A percentile compares a stretch with the other conserved stretches of the same genome.
Conservation (phyloP, 2,113 vertebrate species). For the Cynoglossus semilaevis region DNA sequence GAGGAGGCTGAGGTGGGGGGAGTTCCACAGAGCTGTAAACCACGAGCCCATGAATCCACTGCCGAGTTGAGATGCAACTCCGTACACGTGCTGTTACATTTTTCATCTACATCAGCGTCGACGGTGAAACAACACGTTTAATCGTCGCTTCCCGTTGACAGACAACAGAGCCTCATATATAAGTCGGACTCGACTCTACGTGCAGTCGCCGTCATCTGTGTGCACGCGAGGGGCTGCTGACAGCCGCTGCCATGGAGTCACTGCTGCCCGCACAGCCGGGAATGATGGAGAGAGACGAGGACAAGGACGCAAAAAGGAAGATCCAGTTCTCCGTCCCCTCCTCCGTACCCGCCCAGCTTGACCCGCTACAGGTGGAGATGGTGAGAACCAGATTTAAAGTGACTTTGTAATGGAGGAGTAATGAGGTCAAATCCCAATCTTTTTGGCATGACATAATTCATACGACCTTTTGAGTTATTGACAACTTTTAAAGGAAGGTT, state of each 20-base stretch:
- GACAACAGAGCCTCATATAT: background rate
- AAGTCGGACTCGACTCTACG: background rate
- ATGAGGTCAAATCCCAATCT: slow-evolving; percentile 5
- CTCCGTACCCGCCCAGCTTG: slow-evolving; percentile 82
- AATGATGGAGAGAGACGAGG: slow-evolving; percentile 56
- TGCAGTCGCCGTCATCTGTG: slow-evolving; percentile 6
- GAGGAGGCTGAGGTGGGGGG: background rate
- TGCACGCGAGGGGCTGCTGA: slow-evolving; percentile 12
- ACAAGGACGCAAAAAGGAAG: slow-evolving; percentile 73
- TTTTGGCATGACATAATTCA: too few relatives aligned
- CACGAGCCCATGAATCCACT: too few relatives aligned
- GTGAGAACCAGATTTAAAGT: slow-evolving; percentile 69
- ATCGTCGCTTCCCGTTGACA: too few relatives aligned
- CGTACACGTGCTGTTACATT: too few relatives aligned
- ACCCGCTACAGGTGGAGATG: slow-evolving; percentile 89
- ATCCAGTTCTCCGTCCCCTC: slow-evolving; percentile 91
- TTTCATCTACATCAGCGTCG: too few relatives aligned
- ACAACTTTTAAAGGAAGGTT: too few relatives aligned
- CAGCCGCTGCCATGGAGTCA: slow-evolving; percentile 51
- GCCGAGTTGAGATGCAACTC: too few relatives aligned
- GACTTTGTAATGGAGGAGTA: background rate
- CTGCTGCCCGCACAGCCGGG: slow-evolving; percentile 48
- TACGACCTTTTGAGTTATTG: too few relatives aligned
- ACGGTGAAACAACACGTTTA: too few relatives aligned
- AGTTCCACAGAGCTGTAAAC: background rate